These are phyloP conservation scores for Bombylius major DNA, from an alignment of 2,888 invertebrate species.

Conservation along the genomic window DNA sequence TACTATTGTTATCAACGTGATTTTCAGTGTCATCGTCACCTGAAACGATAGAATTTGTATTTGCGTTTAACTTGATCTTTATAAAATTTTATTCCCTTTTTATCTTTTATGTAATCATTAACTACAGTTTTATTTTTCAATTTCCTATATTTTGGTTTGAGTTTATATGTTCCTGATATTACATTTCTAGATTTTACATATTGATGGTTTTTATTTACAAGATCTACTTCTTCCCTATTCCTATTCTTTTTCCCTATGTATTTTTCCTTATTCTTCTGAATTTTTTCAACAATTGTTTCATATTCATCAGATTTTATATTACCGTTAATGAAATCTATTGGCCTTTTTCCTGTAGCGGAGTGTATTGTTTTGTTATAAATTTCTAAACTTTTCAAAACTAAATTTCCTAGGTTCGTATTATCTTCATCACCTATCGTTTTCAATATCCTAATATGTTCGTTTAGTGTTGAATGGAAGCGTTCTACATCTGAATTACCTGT, in stretches of 20 bases:
- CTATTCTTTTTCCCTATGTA: not conserved
- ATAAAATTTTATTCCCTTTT: too few species aligned
- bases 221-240: not conserved
- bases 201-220: constrained; percentile 12
- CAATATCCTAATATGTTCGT: constrained; percentile 15
- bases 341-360: constrained; percentile 1
- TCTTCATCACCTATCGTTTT: constrained; percentile 16
- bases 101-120: too few species aligned
- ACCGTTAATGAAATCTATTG: constrained; percentile 1
- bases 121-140: not conserved
- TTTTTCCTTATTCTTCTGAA: constrained; percentile 8
- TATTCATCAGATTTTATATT: not conserved
- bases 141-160: constrained; percentile 12
- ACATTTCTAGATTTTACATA: too few species aligned
- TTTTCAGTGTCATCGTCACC: too few species aligned
- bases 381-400: constrained; percentile 12
- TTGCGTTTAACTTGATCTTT: too few species aligned
- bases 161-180: too few species aligned
- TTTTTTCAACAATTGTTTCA: constrained; percentile 1
- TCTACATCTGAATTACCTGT: constrained; percentile 14
- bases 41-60: too few species aligned
- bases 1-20: too few species aligned
- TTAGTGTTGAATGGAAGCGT: constrained; percentile 14
- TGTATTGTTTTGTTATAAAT: constrained; percentile 16
- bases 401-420: not conserved